Conservation (phyloP, 1,140 invertebrate genomes). For the Drusus annulatus region DNA sequence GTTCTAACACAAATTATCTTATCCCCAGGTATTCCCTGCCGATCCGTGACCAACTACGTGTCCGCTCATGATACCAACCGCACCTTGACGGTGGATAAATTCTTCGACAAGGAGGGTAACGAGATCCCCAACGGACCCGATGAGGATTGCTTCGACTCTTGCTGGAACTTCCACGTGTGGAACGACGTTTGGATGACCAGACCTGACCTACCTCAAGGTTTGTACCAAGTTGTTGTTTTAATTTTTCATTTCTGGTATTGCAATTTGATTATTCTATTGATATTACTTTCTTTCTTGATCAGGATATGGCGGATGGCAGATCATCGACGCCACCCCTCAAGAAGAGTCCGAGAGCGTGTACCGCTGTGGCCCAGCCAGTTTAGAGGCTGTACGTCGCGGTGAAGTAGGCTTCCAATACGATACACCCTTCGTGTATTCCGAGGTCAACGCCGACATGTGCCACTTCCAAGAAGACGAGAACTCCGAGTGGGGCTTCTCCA, state of each 20-base stretch:
- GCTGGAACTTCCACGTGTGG: constrained; percentile 90
- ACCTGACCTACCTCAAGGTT: constrained; percentile 79
- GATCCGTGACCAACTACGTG: constrained; percentile 83
- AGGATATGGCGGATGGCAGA: constrained; percentile 86
- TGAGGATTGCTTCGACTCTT: constrained; percentile 74
- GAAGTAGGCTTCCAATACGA: constrained; percentile 84
- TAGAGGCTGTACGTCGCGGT: constrained; percentile 81
- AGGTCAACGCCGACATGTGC: constrained; percentile 85
- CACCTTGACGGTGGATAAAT: constrained; percentile 81
- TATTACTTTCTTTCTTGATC: neutral
- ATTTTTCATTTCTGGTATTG: too few relatives aligned
- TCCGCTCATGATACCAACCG: constrained; percentile 85
- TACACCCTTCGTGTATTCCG: constrained; percentile 82
- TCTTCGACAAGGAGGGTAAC: constrained; percentile 76
- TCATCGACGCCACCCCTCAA: constrained; percentile 85
- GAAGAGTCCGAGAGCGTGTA: constrained; percentile 78
- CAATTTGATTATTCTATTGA: too few relatives aligned
- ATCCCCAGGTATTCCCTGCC: constrained; percentile 77
- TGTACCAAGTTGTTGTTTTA: neutral
- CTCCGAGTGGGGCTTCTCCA: constrained; percentile 77
- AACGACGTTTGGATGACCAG: constrained; percentile 88
- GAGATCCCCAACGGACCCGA: constrained; percentile 75
- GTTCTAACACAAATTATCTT: too few relatives aligned
- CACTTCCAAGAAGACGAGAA: constrained; percentile 78
- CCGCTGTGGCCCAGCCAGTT: constrained; percentile 80